Percentiles rank a stretch among this genome's conserved stretches.
These are phyloP conservation scores for Miichthys miiuy DNA, from an alignment of 2,797 vertebrate species.

Conservation along the genomic window DNA sequence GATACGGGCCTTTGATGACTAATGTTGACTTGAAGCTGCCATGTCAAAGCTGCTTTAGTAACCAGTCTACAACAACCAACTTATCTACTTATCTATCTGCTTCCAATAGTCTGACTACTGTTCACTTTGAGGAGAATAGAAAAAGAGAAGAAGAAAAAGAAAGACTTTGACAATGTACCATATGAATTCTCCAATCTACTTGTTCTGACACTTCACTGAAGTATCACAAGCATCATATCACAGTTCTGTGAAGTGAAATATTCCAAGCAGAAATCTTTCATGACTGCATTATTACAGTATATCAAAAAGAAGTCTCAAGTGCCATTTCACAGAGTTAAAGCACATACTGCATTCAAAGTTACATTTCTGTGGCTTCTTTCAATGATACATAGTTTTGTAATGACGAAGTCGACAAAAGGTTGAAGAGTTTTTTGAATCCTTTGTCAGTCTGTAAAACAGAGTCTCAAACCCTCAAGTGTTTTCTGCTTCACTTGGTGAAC, in stretches of 20 bases:
- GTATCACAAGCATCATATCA: not conserved
- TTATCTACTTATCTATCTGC: too few species aligned
- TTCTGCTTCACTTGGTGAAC: not conserved
- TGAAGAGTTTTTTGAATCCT: not conserved
- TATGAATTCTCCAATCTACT: not conserved
- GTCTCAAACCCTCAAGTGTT: not conserved
- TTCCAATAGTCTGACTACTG: not conserved
- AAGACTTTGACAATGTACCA: not conserved
- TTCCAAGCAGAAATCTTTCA: not conserved
- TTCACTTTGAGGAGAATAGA: not conserved
- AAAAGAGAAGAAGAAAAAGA: not conserved
- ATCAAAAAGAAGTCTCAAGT: not conserved
- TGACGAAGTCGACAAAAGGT: too few species aligned
- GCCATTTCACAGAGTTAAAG: not conserved
- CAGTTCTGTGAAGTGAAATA: not conserved
- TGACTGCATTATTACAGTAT: not conserved
- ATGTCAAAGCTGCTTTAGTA: not conserved
- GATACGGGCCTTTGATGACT: not conserved
- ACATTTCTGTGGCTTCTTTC: not conserved
- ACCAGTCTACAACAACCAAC: not conserved
- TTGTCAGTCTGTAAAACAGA: too few species aligned
- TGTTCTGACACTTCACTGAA: slow-evolving; percentile 3
- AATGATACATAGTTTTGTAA: not conserved
- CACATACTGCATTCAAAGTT: not conserved
- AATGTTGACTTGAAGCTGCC: not conserved